phyloP scores from a whole-genome alignment of 1,140 invertebrate genomes.

The Dendrolimus kikuchii region DNA sequence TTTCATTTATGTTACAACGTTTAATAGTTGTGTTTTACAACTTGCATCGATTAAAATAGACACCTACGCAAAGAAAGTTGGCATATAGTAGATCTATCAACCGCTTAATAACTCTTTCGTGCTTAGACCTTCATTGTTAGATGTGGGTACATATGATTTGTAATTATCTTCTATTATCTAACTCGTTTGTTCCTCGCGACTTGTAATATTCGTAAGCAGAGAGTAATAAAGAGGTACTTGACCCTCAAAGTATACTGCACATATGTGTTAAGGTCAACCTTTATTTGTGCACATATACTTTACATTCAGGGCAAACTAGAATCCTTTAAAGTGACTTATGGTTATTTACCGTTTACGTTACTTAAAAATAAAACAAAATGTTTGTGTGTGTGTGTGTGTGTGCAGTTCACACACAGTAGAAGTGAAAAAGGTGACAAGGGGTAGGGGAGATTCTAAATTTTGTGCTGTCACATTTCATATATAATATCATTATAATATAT shows the following conservation, averaged over 20 bases:
- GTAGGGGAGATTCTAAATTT: too few species aligned
- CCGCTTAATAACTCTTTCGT: neutral
- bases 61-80: conserved; percentile 23
- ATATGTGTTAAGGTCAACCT: conserved; percentile 32
- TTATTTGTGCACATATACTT: conserved; percentile 21
- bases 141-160: conserved; percentile 1
- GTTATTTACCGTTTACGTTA: too few species aligned
- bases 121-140: neutral
- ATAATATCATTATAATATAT: too few species aligned
- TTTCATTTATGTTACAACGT: conserved; percentile 21
- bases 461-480: too few species aligned
- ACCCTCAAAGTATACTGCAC: conserved; percentile 34
- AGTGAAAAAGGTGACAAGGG: too few species aligned
- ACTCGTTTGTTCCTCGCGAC: too few species aligned
- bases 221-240: conserved; percentile 19
- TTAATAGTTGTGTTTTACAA: conserved; percentile 14
- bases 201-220: neutral
- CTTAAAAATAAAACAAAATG: too few species aligned
- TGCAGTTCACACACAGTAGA: too few species aligned
- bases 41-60: conserved; percentile 8
- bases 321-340: conserved; percentile 29
- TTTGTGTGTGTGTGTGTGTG: too few species aligned
- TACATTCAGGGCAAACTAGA: conserved; percentile 48
- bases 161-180: too few species aligned
- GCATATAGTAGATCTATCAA: conserved; percentile 13